Evolutionary conservation across 1,140 invertebrate species (phyloP).

Genomic region (Apocrypta bakeri): DNA sequence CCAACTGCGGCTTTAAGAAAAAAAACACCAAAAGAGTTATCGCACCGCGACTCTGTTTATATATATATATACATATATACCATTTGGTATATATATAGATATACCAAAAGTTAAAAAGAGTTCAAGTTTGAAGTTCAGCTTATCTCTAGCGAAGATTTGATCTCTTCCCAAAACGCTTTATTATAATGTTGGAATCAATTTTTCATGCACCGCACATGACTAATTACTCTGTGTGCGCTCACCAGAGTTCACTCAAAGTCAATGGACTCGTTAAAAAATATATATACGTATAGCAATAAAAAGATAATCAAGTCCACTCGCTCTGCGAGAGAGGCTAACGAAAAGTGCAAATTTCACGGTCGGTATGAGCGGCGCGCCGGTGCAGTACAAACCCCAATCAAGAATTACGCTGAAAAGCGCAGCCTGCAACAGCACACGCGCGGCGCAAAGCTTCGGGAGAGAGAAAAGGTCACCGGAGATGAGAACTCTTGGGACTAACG

Average conservation of each 20-base stretch:
- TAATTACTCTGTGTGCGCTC: background rate
- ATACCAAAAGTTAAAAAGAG: background rate
- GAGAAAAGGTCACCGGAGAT: background rate
- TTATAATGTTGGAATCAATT: background rate
- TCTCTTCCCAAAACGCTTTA: background rate
- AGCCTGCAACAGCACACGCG: background rate
- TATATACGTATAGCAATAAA: background rate
- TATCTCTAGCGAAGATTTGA: background rate
- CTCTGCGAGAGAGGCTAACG: background rate
- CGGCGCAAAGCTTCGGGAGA: background rate
- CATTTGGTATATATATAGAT: no score
- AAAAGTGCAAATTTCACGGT: background rate
- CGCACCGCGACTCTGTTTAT: no score
- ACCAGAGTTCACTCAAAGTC: background rate
- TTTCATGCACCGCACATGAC: background rate
- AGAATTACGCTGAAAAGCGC: constrained; percentile 16
- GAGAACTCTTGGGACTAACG: background rate
- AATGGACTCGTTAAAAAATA: background rate
- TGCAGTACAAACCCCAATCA: background rate
- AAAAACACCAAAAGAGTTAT: background rate
- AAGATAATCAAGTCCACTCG: background rate
- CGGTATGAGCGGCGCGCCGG: background rate
- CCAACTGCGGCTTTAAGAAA: background rate
- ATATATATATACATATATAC: no score
- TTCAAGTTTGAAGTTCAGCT: constrained; percentile 5